Base-by-base conservation (phyloP, 2,797 vertebrate genomes). In the Limnodromus scolopaceus region DNA sequence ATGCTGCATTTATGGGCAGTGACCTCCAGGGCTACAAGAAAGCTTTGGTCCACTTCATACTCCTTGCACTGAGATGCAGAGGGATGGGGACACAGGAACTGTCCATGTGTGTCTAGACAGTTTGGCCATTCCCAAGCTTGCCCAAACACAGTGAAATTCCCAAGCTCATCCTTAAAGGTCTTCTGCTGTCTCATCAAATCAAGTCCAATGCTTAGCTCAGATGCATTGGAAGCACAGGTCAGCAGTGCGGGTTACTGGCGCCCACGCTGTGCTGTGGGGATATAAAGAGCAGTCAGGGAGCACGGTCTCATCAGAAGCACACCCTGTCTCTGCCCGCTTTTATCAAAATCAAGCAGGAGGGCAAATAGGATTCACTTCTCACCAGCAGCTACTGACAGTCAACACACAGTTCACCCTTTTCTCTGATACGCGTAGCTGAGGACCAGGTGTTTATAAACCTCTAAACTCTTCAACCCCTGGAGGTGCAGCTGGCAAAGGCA, bases 211-310 rank as follows among this genome's bases (percentile, higher is more conserved):
- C 10, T 45, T 38, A 38, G 39, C 10, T 81, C 36, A 69, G 55
- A 36, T 32, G 45, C 51, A 41, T 11, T 27, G 20, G 41, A 69
- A 57, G 23, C 13, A 66, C 41, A 61, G 18, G 7, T 28, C 30
- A 71, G 41, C 25, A 41, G 11, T 1, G 4, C 23, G 13, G n/a
- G 39, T 6, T 30, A 20, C 20, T 27, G 3, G 20, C 22, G 53
- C 14, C 18, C 17, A 38, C 9, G 17, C 11, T n/a, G 8, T 58
- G 30, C 12, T 57, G 2, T 24, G 1, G 0, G 22, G 6, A 5
- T 23, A 38, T 15, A n/a, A 84, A 57, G 30, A 63, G 61, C 4
- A 43, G 7, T 16, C 23, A 61, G 8, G 18, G 15, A 51, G 24
- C 16, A 17, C 0, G 2, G 15, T 16, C n/a, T 45, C 55, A 83